Base-by-base conservation (phyloP, 2,888 invertebrate species). In the Eristalinus sepulchralis region DNA sequence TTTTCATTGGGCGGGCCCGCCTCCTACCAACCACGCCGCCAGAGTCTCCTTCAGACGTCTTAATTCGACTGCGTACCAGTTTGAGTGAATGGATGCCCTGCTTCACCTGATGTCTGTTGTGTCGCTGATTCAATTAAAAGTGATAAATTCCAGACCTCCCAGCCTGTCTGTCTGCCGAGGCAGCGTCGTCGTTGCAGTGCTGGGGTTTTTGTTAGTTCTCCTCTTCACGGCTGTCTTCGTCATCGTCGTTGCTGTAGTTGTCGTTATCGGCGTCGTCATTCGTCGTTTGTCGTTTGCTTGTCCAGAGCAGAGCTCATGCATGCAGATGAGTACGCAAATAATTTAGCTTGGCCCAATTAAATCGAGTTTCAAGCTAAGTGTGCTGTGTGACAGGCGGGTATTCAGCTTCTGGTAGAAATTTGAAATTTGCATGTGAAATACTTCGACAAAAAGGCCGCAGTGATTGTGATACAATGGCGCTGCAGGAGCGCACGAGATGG, bases 101-200 rank as follows among this genome's bases (percentile, higher is more conserved):
- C 83, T 47, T 59, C 80, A 84, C 80, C 83, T 84, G 83, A 84
- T 66, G 66, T 60, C 68, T 76, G 71, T 76, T 82, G 67, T 80
- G 60, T 80, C 72, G 67, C 62, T 82, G 76, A 36, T 82, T 57
- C 77, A 82, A 85, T 82, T 77, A 72, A 64, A 34, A 72, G 76
- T 63, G 63, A 77, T 68, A 77, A 77, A 82, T 85, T 85, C 77
- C 71, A 36, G 67, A 70, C 60, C 76, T 76, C 71, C 77, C 66
- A 75, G 73, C 60, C 53, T 67, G 64, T 63, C 39, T 53, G 55
- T n/a, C 27, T 33, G 57, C 22, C 57, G 22, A 24, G 22, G 24
- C n/a, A 57, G 22, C 57, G 22, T n/a, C 11, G n/a, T 8, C 8
- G 3, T 24, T 57, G 57, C 57, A 13, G 57, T 57, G 57, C 11